phyloP scores from a whole-genome alignment of 2,888 invertebrate genomes.

The Cryptus viduatorius region DNA sequence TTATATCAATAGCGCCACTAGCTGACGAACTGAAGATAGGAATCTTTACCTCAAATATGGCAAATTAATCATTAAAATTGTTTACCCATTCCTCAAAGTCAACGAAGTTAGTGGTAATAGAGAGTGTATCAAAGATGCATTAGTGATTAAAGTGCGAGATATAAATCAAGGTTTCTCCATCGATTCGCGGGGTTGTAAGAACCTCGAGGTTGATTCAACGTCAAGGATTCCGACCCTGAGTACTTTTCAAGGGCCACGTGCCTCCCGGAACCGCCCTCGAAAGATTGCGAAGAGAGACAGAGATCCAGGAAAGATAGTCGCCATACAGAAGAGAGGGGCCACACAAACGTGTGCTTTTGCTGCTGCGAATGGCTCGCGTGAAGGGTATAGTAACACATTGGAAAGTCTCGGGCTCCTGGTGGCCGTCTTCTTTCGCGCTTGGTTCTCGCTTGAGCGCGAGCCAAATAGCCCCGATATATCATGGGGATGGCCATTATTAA shows the following conservation, averaged over 20 bases:
- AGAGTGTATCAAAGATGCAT: constrained; percentile 45
- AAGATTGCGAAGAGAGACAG: constrained; percentile 27
- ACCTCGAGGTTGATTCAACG: constrained; percentile 31
- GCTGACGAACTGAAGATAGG: not conserved
- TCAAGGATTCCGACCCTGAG: constrained; percentile 35
- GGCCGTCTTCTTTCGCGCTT: constrained; percentile 15
- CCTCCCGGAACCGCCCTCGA: constrained; percentile 18
- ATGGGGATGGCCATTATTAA: constrained; percentile 77
- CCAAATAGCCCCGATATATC: constrained; percentile 76
- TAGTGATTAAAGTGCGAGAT: constrained; percentile 17
- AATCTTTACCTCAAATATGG: not conserved
- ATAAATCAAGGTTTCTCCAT: constrained; percentile 44
- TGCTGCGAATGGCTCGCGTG: constrained; percentile 27
- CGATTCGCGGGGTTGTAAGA: constrained; percentile 16
- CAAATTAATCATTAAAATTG: not conserved
- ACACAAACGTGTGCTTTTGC: constrained; percentile 37
- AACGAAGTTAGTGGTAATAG: not conserved
- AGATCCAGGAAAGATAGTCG: not conserved
- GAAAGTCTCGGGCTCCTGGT: constrained; percentile 20
- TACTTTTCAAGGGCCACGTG: constrained; percentile 54
- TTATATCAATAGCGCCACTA: not conserved
- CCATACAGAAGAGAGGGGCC: not conserved
- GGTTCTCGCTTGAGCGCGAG: constrained; percentile 72
- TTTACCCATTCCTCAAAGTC: not conserved
- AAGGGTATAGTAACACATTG: constrained; percentile 55